Percentiles rank a stretch among this genome's conserved stretches.
Evolutionary conservation across 2,888 invertebrate species (phyloP).

Genomic region (Leucophora obtusa): DNA sequence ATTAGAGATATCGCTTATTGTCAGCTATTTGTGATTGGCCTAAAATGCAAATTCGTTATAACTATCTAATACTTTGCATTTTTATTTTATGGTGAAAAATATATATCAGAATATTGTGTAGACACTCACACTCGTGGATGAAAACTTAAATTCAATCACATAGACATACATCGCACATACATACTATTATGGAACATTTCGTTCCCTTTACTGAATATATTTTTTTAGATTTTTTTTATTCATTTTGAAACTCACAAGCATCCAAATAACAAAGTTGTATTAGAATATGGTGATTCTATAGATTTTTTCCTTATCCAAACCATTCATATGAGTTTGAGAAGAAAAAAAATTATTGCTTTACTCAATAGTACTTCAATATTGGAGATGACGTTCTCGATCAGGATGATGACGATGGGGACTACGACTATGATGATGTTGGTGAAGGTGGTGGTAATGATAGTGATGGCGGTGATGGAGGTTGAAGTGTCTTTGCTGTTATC

Average conservation of each 20-base stretch:
- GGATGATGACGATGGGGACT: neutral
- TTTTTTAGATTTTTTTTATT: slow-evolving; percentile 44
- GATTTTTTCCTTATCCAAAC: slow-evolving; percentile 72
- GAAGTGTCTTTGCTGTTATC: slow-evolving; percentile 63
- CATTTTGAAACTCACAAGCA: slow-evolving; percentile 17
- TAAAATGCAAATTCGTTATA: slow-evolving; percentile 15
- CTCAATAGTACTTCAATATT: slow-evolving; percentile 61
- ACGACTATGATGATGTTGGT: neutral
- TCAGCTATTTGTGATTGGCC: too few relatives aligned
- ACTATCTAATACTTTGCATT: neutral
- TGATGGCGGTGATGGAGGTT: slow-evolving; percentile 24
- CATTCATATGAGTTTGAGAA: slow-evolving; percentile 49
- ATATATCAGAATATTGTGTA: neutral
- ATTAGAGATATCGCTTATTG: too few relatives aligned
- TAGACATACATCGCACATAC: slow-evolving; percentile 54
- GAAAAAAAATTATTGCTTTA: slow-evolving; percentile 61
- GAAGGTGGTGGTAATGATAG: neutral
- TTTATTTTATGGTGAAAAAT: slow-evolving; percentile 2
- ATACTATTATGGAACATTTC: slow-evolving; percentile 30
- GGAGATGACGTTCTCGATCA: slow-evolving; percentile 56
- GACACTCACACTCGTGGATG: slow-evolving; percentile 55
- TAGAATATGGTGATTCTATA: slow-evolving; percentile 70
- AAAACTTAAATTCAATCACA: slow-evolving; percentile 62
- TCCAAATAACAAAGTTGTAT: slow-evolving; percentile 61
- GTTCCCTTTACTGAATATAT: slow-evolving; percentile 27